These are phyloP conservation scores for Pantherophis guttatus DNA, from an alignment of 2,113 vertebrate species.

Conservation along the genomic window DNA sequence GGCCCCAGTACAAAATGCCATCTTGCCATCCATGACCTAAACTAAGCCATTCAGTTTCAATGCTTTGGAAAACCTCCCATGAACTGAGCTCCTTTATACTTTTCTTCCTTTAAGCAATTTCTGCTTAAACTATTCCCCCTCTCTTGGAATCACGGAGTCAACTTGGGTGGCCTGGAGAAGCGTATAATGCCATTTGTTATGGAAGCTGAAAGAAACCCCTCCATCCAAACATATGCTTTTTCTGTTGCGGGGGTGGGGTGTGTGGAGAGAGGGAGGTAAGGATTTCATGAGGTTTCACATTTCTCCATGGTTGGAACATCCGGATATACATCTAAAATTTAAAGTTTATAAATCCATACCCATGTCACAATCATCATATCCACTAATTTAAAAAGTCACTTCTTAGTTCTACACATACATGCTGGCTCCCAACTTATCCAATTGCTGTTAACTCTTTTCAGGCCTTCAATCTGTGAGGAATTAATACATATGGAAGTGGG, in stretches of 20 bases:
- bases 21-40: background rate
- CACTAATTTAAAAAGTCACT: background rate
- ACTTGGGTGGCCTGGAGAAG: constrained; percentile 1
- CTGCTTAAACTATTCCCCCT: too few relatives aligned
- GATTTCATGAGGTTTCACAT: constrained; percentile 39
- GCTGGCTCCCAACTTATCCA: background rate
- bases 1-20: background rate
- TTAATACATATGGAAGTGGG: background rate
- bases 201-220: background rate
- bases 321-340: constrained; percentile 17
- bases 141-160: background rate
- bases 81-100: background rate
- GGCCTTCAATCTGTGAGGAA: background rate
- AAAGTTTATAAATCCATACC: background rate
- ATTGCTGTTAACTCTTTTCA: background rate
- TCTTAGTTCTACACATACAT: background rate
- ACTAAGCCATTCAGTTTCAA: rapidly evolving
- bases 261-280: background rate
- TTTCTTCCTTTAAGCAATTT: background rate
- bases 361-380: background rate
- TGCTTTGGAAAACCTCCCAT: background rate
- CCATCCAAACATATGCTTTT: background rate
- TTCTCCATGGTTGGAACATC: constrained; percentile 38
- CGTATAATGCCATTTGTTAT: constrained; percentile 3
- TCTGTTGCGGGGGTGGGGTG: constrained; percentile 42